Evolutionary conservation across 2,797 vertebrate genomes (phyloP).

Genomic region (Numenius phaeopus): DNA sequence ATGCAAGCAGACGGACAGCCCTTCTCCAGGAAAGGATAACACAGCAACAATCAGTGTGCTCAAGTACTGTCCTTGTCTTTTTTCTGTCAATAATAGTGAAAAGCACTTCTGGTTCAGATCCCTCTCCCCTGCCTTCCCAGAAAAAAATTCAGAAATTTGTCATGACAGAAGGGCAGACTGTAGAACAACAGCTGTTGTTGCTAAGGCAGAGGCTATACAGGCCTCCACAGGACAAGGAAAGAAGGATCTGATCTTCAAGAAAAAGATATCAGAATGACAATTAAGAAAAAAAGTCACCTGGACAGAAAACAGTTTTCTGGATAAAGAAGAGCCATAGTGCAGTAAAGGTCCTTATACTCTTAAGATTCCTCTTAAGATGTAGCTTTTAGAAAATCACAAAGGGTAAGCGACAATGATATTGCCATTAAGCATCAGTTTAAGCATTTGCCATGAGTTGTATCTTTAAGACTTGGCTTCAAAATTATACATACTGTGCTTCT

Average conservation of each 20-base stretch:
- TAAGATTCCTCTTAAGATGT: background rate
- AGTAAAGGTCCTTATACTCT: background rate
- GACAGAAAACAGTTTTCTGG: background rate
- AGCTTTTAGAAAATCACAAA: background rate
- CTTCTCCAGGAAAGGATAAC: background rate
- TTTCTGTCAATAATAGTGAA: background rate
- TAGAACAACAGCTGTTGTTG: background rate
- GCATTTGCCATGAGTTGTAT: background rate
- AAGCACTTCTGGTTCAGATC: background rate
- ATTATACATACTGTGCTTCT: background rate
- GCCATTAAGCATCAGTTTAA: background rate
- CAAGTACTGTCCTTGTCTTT: background rate
- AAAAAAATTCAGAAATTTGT: background rate
- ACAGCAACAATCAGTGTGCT: background rate
- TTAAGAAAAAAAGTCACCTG: background rate
- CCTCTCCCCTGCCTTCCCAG: background rate
- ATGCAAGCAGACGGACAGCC: background rate
- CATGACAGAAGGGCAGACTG: background rate
- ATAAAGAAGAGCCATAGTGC: background rate
- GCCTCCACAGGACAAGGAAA: background rate
- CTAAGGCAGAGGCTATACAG: background rate
- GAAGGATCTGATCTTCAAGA: background rate
- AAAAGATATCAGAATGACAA: background rate
- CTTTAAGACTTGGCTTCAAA: background rate
- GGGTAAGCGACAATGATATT: background rate